Base-by-base conservation (phyloP, 2,797 vertebrate genomes). In the Danio jaintianensis region DNA sequence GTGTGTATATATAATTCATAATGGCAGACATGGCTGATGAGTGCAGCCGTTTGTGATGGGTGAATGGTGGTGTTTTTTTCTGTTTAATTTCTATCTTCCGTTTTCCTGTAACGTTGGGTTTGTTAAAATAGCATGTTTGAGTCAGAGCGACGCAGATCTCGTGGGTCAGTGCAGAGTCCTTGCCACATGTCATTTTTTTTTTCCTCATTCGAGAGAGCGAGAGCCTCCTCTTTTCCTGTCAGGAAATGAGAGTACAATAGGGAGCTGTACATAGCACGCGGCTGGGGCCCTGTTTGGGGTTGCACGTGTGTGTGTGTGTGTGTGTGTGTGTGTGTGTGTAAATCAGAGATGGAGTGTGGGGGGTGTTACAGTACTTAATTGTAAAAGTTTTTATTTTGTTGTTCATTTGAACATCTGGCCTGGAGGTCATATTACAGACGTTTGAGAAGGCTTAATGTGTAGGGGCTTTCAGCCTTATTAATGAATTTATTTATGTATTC, bases 221-320 rank as follows among this genome's bases (percentile, higher is more conserved):
- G 53, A 59, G 75, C 74, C 74, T 82, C 74, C 70, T 84, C 66
- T 83, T 84, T 87, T 86, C 87, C 86, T 86, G 85, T 87, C 87
- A 87, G 86, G 87, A 89, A 87, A 89, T 87, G 84, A 87, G 86
- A 82, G 79, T 78, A 85, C 86, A 86, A 86, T 85, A 83, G 79
- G 84, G 86, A 85, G 84, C 80, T 48, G 62, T 79, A 78, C 73
- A 43, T 63, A 62, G 83, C 83, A 85, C 67, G 75, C 56, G 77
- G 52, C 70, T 59, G 73, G 68, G 67, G 80, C 66, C 53, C 83
- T 68, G 48, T 71, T 64, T 75, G 74, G 79, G 67, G 71, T 61
- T 72, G 75, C 43, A 63, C 20, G 42, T 7, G 59, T 29, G 56
- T 66, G 42, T 58, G 80, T 62, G 67, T 73, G 55, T 81, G 64